Evolutionary conservation across 2,888 invertebrate species (phyloP), one percentile per base, ranked within the genome.

Genomic region (Campoplex nolae): DNA sequence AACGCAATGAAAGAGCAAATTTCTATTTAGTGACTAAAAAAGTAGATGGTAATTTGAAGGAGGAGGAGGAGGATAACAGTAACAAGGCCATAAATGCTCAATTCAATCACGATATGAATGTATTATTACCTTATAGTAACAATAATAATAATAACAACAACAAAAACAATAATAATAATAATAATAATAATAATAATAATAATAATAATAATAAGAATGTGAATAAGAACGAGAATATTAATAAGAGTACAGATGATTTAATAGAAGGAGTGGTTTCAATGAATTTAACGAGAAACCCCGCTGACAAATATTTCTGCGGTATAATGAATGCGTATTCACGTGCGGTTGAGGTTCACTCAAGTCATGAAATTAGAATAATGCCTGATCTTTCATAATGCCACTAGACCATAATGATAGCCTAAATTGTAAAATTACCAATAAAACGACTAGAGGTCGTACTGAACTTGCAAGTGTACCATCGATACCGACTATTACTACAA

Each of bases 351-450:
- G 93, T 93, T 92, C 93, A 91, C 92, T 93, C 6, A 58, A 48
- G 3, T 3, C 45, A 78, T 2, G 54, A 68, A 54, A 45, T 78
- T 62, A 1, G 56, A 58, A 45, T 54, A 90, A 92, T 91, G 93
- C 93, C 93, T 94, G 93, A 93, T 92, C 92, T 93, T 92, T 92
- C 93, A 90, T 92, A 92, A 88, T 90, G 90, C 92, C 93, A 90
- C 91, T 94, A 93, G 93, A 94, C 92, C 92, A 92, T 93, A 93
- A 93, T 81, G 91, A 92, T 93, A 94, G 93, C 93, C 92, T 93
- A 94, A 94, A 93, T 92, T 94, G 93, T 94, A 93, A 93, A 89
- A 94, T 94, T 93, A 91, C 54, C 28, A 83, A 78, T 32, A 75
- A 78, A 68, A 78, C 67, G 62, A 74, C 83, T 79, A 79, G 58